Conservation (phyloP, 2,113 vertebrate species). For the Corythoichthys intestinalis region DNA sequence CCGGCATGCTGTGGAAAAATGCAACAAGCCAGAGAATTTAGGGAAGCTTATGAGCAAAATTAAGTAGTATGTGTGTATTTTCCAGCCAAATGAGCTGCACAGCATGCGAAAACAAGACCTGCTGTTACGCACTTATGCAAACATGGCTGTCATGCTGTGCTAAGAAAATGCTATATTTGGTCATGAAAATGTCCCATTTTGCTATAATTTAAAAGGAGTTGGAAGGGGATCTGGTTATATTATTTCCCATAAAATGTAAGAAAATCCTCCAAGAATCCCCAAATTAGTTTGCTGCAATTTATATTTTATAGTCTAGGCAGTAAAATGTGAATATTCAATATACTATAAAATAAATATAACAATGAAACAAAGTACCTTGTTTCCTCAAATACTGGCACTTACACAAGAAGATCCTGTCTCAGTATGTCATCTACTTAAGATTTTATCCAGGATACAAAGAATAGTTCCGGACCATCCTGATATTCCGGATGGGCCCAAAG, state of each 20-base stretch:
- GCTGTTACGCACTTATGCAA: slow-evolving; percentile 1
- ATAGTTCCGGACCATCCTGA: too few species aligned
- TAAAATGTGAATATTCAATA: background rate
- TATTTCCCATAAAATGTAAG: background rate
- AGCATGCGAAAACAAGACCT: slow-evolving; percentile 3
- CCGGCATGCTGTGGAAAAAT: background rate
- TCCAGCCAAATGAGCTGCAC: slow-evolving; percentile 1
- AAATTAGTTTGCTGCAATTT: background rate
- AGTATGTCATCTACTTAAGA: background rate
- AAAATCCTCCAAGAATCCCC: background rate
- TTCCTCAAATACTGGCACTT: background rate
- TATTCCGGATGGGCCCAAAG: too few species aligned
- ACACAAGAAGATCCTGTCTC: background rate
- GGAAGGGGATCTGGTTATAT: background rate
- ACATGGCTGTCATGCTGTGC: slow-evolving; percentile 1
- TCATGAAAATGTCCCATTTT: background rate
- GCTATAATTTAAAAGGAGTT: slow-evolving; percentile 1
- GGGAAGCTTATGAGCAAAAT: slow-evolving; percentile 1
- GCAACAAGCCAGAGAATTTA: slow-evolving; percentile 5
- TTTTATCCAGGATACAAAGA: too few species aligned
- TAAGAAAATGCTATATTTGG: background rate
- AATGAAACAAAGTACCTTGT: background rate
- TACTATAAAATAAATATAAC: background rate
- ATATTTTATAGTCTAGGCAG: background rate
- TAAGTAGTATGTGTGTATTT: background rate